phyloP scores from a whole-genome alignment of 2,797 vertebrate genomes.

The Alectoris magna region DNA sequence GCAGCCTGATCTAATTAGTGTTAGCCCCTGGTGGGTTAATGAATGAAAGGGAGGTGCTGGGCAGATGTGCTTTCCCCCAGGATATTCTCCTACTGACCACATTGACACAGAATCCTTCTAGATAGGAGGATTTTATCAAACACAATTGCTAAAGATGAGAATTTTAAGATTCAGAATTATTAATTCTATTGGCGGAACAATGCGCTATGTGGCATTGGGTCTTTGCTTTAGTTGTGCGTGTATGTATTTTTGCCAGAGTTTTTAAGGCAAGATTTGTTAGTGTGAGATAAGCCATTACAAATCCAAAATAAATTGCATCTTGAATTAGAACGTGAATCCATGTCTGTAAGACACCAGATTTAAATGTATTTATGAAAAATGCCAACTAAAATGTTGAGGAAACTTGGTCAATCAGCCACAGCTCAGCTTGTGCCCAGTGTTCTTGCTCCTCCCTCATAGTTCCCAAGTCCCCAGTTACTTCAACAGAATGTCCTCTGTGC shows the following conservation, averaged over 20 bases:
- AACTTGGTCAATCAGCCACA: conserved; percentile 18
- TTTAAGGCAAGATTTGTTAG: conserved; percentile 65
- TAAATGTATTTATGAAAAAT: conserved; percentile 57
- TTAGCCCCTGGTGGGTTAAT: conserved; percentile 84
- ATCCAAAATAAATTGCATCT: conserved; percentile 77
- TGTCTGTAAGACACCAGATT: conserved; percentile 65
- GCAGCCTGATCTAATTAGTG: conserved; percentile 87
- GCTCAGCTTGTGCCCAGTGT: not conserved
- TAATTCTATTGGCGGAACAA: conserved; percentile 47
- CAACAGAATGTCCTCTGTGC: conserved; percentile 42
- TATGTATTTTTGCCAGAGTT: not conserved
- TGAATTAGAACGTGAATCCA: conserved; percentile 68
- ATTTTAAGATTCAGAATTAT: conserved; percentile 16
- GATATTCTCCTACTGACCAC: conserved; percentile 82
- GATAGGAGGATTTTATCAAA: conserved; percentile 59
- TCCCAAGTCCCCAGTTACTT: conserved; percentile 38
- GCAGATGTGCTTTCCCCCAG: conserved; percentile 77
- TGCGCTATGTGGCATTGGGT: not conserved
- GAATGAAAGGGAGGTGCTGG: conserved; percentile 84
- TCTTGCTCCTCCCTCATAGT: not conserved
- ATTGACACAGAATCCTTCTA: conserved; percentile 73
- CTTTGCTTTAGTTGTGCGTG: not conserved
- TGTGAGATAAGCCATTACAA: conserved; percentile 73
- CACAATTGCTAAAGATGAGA: conserved; percentile 55
- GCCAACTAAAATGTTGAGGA: conserved; percentile 8